Evolutionary conservation across 2,797 vertebrate genomes (phyloP), one percentile per base, ranked within the genome.

Genomic region (Poecilia picta): DNA sequence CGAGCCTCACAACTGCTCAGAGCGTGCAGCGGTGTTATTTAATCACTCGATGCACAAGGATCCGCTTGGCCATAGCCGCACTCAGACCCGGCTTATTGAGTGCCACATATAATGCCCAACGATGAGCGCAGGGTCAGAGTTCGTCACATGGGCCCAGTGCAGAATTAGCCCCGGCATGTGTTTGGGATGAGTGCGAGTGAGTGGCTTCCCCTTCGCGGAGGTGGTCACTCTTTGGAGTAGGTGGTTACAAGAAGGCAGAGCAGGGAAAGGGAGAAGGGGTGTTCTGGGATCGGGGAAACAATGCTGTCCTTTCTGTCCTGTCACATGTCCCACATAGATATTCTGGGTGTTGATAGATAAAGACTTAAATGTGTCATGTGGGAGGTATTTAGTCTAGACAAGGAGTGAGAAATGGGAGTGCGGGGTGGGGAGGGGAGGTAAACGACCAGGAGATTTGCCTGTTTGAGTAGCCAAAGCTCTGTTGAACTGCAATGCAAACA

Each of bases 291-390:
- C 81, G 90, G 81, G 81, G 89, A 92, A 92, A 96, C 94, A 95
- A 95, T 93, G 88, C 79, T 71, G 77, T 92, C 89, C 89, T 94
- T 95, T 95, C 91, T 95, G 83, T 80, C 74, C 64, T 28, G 86
- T 92, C 88, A 93, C 93, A 95, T 93, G 86, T 73, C 83, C 43
- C 72, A 5, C 83, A 84, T 86, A 91, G 90, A 94, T 95, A 95
- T 95, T 94, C 90, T 92, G 87, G 90, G 91, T 84, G 92, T 90
- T 91, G 90, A 93, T 90, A 91, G 90, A 93, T 93, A 89, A 90
- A 92, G 92, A 91, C 83, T 89, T 89, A 92, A 91, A 93, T 91
- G 83, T 91, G 93, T 95, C 91, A 93, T 93, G 90, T 88, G 90
- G 87, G 93, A 92, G 88, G 86, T 90, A 91, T 93, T 93, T 81